Evolutionary conservation across 2,888 invertebrate genomes (phyloP), one percentile per base, ranked within the genome.

Genomic region (Corythucha ciliata): DNA sequence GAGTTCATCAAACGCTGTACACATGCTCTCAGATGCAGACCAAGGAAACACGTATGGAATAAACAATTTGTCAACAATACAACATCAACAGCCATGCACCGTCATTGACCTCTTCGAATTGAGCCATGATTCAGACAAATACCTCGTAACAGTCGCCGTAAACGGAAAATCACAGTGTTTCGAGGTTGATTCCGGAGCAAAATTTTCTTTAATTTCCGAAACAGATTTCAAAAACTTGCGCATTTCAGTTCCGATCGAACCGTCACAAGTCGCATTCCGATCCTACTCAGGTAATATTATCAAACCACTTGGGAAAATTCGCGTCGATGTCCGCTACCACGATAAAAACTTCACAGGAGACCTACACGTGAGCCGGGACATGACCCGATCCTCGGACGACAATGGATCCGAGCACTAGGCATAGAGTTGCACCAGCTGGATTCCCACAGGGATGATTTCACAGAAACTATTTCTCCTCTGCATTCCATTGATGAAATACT

Each of bases 131-230:
- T 32, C 51, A 6, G 45, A 51, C 26, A 52, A 52, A 29, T 52
- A 47, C 25, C 24, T 52, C n/a, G 32, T 52, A 21, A 52, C 51
- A 12, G 52, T 52, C 29, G 32, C 39, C 18, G 32, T 52, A 34
- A 51, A 51, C 27, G 25, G 29, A 42, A 51, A 45, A 37, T 45
- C 44, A 14, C 44, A 51, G 29, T 12, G n/a, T 18, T 44, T 51
- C 33, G 44, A 51, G 37, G 51, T 51, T 26, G 42, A 51, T 45
- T 51, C 51, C 14, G 51, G 51, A 4, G 37, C 51, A 34, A 25
- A 36, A 12, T 44, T 44, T 34, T 51, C 44, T 18, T 33, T 51
- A 8, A 33, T 44, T 20, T 45, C 34, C 34, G 51, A 45, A 45
- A 51, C 51, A 18, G 51, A 34, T 36, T 51, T 51, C 45, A 33